Evolutionary conservation across 2,113 vertebrate genomes (phyloP).

Genomic region (Hystrix cristata): DNA sequence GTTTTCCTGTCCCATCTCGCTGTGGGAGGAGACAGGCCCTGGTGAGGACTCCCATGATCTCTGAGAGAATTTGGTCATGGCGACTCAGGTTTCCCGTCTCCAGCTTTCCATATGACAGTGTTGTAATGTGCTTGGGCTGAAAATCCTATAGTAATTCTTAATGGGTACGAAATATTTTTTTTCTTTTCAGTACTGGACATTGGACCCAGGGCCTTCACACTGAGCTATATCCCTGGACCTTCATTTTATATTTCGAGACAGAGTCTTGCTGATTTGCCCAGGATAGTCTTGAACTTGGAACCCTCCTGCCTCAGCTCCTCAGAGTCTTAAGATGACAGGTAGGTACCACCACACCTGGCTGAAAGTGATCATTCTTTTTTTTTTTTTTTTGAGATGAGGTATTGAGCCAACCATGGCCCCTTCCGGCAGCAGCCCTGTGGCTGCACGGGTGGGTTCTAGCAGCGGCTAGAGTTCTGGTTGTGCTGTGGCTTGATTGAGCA

Average conservation of each 20-base stretch:
- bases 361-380: background rate
- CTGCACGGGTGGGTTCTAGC: accelerated
- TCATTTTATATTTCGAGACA: background rate
- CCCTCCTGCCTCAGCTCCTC: background rate
- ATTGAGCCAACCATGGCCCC: accelerated
- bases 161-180: background rate
- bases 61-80: background rate
- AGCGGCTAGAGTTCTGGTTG: background rate
- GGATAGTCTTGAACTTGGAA: background rate
- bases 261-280: background rate
- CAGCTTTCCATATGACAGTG: accelerated
- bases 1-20: background rate
- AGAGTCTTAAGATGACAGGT: background rate
- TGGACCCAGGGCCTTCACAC: background rate
- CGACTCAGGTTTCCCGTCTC: background rate
- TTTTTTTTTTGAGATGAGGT: background rate
- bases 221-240: background rate
- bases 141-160: background rate
- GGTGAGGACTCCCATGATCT: background rate
- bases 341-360: background rate
- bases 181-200: background rate
- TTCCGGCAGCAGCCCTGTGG: background rate
- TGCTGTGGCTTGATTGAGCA: no score
- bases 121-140: background rate
- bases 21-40: background rate